phyloP scores from a whole-genome alignment of 2,797 vertebrate genomes.

The Argentina silus region DNA sequence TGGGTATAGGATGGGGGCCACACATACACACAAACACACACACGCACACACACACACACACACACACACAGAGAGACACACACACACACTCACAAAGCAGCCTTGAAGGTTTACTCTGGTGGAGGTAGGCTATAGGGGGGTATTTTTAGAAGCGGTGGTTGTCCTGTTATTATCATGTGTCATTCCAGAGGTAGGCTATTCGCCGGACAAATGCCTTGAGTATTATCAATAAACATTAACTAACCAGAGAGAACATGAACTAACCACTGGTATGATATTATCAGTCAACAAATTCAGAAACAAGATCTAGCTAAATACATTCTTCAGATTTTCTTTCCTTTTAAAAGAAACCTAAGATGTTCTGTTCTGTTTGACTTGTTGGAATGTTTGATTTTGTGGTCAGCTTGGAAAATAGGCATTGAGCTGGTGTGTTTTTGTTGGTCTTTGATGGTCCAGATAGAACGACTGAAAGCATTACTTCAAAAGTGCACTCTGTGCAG shows the following conservation, averaged over 20 bases:
- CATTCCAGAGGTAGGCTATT: conserved; percentile 50
- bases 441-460: background rate
- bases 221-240: conserved; percentile 26
- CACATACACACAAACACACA: conserved; percentile 47
- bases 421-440: background rate
- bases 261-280: background rate
- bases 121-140: conserved; percentile 44
- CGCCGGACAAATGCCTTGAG: conserved; percentile 35
- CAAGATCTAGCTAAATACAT: conserved; percentile 5
- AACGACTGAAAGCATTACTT: background rate
- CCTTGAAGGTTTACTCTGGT: conserved; percentile 74
- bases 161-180: conserved; percentile 63
- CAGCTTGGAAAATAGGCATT: background rate
- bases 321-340: background rate
- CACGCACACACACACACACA: background rate
- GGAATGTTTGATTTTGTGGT: background rate
- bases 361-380: background rate
- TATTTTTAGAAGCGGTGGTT: conserved; percentile 70
- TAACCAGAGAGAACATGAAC: too few species aligned
- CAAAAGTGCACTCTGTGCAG: background rate
- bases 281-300: background rate
- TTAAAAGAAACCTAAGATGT: background rate
- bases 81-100: conserved; percentile 76
- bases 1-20: background rate
- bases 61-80: conserved; percentile 62